Percentiles rank a stretch among this genome's conserved stretches.
phyloP scores from a whole-genome alignment of 2,797 vertebrate species.

The Phrynocephalus guinanensis region DNA sequence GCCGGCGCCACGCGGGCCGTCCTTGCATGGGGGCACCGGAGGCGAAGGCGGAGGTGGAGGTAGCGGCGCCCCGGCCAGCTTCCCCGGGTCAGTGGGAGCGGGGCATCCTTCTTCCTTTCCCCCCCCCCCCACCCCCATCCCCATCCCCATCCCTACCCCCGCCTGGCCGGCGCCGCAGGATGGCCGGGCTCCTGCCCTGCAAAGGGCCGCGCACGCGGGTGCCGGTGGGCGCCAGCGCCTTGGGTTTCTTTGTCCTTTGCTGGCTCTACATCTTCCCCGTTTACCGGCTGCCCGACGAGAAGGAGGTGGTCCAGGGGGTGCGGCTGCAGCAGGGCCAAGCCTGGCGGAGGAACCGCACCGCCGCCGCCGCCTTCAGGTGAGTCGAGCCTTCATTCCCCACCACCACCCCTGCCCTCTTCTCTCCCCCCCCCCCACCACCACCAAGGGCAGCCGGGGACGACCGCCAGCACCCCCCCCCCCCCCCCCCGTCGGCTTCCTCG shows the following conservation, averaged over 20 bases:
- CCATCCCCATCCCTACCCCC: neutral
- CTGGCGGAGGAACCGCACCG: slow-evolving; percentile 90
- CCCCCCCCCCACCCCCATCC: neutral
- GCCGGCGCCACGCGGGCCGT: neutral
- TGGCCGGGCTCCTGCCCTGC: slow-evolving; percentile 73
- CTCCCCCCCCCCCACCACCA: neutral
- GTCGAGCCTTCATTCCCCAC: neutral
- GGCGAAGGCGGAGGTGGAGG: slow-evolving; percentile 40
- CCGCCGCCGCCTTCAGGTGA: slow-evolving; percentile 88
- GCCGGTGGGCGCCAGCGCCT: slow-evolving; percentile 87
- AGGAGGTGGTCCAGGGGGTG: slow-evolving; percentile 90
- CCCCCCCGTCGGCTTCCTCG: no score
- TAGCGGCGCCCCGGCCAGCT: slow-evolving; percentile 48
- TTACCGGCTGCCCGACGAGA: slow-evolving; percentile 88
- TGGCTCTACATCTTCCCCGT: slow-evolving; percentile 93
- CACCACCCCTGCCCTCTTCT: neutral
- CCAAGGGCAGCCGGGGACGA: neutral
- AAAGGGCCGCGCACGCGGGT: slow-evolving; percentile 87
- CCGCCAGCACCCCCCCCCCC: neutral
- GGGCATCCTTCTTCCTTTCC: neutral
- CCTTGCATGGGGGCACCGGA: neutral
- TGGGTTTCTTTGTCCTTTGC: slow-evolving; percentile 91
- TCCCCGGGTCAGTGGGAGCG: no score
- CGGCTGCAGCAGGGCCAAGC: slow-evolving; percentile 83
- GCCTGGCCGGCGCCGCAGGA: slow-evolving; percentile 65